Base-by-base conservation (phyloP, 2,113 vertebrate species). In the Orthonyx spaldingii region DNA sequence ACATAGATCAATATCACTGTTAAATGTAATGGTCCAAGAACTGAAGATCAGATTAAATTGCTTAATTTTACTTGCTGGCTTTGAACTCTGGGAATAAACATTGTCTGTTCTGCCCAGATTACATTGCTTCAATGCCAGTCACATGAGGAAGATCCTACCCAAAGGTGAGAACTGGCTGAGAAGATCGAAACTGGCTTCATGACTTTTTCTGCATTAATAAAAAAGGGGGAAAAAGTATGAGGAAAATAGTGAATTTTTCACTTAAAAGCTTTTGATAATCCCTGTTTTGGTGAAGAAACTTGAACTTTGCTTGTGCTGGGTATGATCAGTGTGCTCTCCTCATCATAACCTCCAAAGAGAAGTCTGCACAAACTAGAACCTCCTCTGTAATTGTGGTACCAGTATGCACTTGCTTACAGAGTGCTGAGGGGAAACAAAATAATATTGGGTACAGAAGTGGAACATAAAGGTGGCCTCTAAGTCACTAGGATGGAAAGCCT, bases 141-240 rank as follows among this genome's bases (percentile, higher is more conserved):
- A 1, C 11, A 41, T 13, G 4, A 93, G 87, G 19, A 47, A 56
- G 53, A 61, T 84, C 15, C 28, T 37, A 57, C 80, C 28, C 46
- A 80, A 90, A 70, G 30, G 56, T 27, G 11, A 80, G 33, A 83
- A 69, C 2, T 7, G 19, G 12, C 10, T 84, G n/a, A 35, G 46
- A 44, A 64, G 41, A 83, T 16, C 39, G 47, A 89, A 89, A 68
- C 30, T 35, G 26, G 17, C 17, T 76, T n/a, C 4, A 16, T 35
- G 3, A 61, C 3, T 41, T 55, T 88, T 63, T 21, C n/a, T 23
- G 1, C 11, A 4, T 52, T 70, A 84, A 90, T 49, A 16, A 39
- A 77, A 63, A 74, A 50, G 0, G 0, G 2, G 0, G 3, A n/a
- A 23, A 30, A 33, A 4, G 0, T 5, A 61, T 18, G n/a, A 85